These are phyloP conservation scores for Copidosoma aretas DNA, from an alignment of 2,888 invertebrate species.

Conservation along the genomic window DNA sequence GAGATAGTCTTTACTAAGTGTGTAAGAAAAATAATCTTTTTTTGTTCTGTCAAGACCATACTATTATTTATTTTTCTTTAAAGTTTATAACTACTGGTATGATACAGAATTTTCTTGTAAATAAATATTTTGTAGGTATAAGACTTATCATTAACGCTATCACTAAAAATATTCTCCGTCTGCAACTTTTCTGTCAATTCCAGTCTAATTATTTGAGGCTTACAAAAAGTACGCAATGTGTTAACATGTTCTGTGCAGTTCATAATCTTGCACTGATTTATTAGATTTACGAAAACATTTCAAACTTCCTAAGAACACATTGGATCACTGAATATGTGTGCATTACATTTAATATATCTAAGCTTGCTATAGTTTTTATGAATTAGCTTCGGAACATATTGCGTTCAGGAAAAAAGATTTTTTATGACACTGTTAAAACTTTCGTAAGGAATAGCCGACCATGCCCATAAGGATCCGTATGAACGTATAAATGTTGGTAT, in stretches of 20 bases:
- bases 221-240: neutral
- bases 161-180: neutral
- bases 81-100: neutral
- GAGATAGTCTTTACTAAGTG: neutral
- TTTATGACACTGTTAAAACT: slow-evolving; percentile 19
- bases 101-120: neutral
- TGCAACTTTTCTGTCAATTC: neutral
- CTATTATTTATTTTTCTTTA: slow-evolving; percentile 10
- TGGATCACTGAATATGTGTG: neutral
- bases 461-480: slow-evolving; percentile 31
- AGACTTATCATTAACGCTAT: neutral
- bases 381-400: slow-evolving; percentile 1
- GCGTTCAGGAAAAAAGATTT: slow-evolving; percentile 4
- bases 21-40: neutral
- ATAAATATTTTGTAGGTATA: neutral
- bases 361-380: neutral
- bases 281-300: neutral
- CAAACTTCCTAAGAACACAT: neutral
- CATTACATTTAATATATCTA: neutral
- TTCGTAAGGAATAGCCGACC: slow-evolving; percentile 24
- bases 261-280: slow-evolving; percentile 1
- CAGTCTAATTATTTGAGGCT: neutral
- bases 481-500: slow-evolving; percentile 13
- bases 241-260: neutral
- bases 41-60: neutral